Evolutionary conservation across 2,113 vertebrate species (phyloP).

Genomic region (Empidonax traillii): DNA sequence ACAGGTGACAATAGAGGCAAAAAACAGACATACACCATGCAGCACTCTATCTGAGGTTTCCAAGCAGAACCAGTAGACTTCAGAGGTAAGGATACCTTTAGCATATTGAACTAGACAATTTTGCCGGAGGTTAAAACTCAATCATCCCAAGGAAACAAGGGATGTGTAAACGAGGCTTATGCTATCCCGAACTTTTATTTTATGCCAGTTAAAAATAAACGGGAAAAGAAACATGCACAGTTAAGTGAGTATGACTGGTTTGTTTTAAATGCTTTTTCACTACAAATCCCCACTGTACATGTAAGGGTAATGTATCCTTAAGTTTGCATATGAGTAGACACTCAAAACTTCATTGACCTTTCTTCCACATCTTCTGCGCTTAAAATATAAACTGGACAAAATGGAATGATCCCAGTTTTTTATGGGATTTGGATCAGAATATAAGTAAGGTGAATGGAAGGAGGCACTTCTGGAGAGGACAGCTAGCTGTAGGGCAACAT

Average conservation of each 20-base stretch:
- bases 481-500: neutral
- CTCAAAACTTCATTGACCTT: neutral
- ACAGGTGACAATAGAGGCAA: neutral
- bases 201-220: neutral
- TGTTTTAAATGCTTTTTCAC: neutral
- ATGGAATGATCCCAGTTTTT: neutral
- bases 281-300: neutral
- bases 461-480: neutral
- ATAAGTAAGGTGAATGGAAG: neutral
- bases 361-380: neutral
- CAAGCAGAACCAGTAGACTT: neutral
- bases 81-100: neutral
- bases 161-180: neutral
- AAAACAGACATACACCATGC: neutral
- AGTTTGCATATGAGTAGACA: neutral
- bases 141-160: neutral
- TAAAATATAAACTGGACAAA: neutral
- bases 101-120: fast-evolving
- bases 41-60: neutral
- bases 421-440: neutral
- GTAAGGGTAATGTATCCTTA: neutral
- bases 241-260: neutral
- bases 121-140: neutral
- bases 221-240: neutral
- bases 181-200: neutral